phyloP scores from a whole-genome alignment of 1,140 invertebrate genomes.

The Heliothis subflexa region DNA sequence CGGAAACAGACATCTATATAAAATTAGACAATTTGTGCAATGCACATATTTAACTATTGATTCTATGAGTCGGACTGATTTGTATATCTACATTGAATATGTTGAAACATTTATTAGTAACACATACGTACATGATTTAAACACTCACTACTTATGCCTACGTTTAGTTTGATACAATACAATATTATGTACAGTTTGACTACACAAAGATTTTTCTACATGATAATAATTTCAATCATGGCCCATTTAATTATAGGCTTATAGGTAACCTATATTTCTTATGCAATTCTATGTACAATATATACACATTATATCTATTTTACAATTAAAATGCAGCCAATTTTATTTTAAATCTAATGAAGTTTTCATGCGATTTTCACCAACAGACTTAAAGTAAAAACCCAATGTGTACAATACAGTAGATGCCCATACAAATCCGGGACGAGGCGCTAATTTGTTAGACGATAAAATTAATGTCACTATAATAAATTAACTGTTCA shows the following conservation, averaged over 20 bases:
- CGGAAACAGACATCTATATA: conserved; percentile 4
- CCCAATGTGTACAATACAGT: no score
- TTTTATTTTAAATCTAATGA: background rate
- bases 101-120: background rate
- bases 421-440: no score
- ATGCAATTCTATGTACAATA: conserved; percentile 10
- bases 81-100: conserved; percentile 8
- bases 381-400: no score
- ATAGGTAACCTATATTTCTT: conserved; percentile 3
- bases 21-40: background rate
- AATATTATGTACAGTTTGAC: conserved; percentile 6
- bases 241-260: background rate
- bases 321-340: background rate
- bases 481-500: no score
- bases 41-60: background rate
- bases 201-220: conserved; percentile 10
- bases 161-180: conserved; percentile 1
- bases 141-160: conserved; percentile 3
- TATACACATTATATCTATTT: conserved; percentile 17
- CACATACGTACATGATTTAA: conserved; percentile 3
- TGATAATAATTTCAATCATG: conserved; percentile 1
- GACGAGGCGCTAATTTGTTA: no score
- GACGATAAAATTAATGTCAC: no score
- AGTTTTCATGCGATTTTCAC: background rate
- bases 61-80: background rate